phyloP scores from a whole-genome alignment of 2,113 vertebrate genomes.

The Eulemur macaco region DNA sequence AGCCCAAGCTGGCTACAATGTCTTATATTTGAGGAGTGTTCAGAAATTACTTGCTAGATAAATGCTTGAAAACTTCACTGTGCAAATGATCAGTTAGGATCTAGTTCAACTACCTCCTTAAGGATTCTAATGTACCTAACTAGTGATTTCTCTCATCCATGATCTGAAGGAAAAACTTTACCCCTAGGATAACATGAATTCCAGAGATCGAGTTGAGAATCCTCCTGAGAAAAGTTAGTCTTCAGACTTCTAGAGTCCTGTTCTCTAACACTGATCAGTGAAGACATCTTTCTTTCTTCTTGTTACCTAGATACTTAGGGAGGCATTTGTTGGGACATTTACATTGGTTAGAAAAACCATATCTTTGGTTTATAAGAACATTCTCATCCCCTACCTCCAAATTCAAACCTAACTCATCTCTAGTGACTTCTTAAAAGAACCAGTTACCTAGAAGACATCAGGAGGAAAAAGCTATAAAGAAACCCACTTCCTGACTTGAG shows the following conservation, averaged over 20 bases:
- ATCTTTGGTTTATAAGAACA: not conserved
- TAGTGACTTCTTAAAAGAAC: slow-evolving; percentile 56
- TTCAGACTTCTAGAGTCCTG: not conserved
- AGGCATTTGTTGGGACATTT: not conserved
- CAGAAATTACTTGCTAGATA: not conserved
- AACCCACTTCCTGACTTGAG: slow-evolving; percentile 74
- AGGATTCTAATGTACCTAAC: not conserved
- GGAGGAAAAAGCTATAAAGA: slow-evolving; percentile 62
- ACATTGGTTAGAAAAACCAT: not conserved
- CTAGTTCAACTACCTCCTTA: not conserved
- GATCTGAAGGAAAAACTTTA: not conserved
- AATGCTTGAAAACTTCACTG: not conserved
- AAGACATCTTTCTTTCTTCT: not conserved
- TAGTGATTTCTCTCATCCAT: not conserved
- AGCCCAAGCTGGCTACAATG: not conserved
- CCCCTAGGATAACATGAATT: not conserved
- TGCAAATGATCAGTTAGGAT: not conserved
- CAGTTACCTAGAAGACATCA: slow-evolving; percentile 69
- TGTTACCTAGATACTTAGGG: not conserved
- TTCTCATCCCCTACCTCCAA: not conserved
- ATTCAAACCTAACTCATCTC: slow-evolving; percentile 34
- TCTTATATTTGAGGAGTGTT: not conserved
- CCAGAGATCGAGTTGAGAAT: not conserved
- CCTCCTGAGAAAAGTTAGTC: not conserved
- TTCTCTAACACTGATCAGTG: not conserved